phyloP scores from a whole-genome alignment of 2,113 vertebrate genomes.

The Colinus virginianus region DNA sequence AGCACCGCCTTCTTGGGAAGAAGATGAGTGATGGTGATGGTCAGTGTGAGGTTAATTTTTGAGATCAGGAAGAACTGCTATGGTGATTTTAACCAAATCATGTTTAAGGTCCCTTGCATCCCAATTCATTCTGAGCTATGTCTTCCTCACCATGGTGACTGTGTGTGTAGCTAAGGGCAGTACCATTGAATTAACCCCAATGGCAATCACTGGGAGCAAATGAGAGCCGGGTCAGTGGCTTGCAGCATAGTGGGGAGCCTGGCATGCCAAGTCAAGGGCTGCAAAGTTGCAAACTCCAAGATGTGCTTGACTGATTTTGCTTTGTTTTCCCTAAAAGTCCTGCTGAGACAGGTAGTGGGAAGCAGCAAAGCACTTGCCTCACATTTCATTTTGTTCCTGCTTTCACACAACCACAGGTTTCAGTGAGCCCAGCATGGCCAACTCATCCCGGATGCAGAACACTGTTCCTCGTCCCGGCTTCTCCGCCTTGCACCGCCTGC shows the following conservation, averaged over 20 bases:
- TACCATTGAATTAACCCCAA: too few relatives aligned
- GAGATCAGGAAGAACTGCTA: neutral
- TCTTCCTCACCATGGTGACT: rapidly evolving
- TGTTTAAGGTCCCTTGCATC: neutral
- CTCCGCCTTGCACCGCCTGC: conserved; percentile 49
- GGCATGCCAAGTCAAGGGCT: neutral
- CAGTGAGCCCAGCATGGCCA: conserved; percentile 80
- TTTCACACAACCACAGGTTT: conserved; percentile 49
- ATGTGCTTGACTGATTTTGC: neutral
- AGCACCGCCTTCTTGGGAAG: neutral
- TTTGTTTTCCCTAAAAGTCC: neutral
- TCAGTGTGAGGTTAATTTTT: neutral
- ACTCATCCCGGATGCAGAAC: conserved; percentile 42
- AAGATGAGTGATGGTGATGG: neutral
- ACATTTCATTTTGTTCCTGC: neutral
- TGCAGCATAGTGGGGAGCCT: neutral
- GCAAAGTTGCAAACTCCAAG: rapidly evolving
- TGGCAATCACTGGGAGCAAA: rapidly evolving
- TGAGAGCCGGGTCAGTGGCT: neutral
- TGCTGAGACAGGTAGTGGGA: neutral
- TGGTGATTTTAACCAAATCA: neutral
- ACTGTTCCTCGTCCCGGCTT: conserved; percentile 37
- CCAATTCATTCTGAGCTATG: neutral
- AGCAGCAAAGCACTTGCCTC: neutral
- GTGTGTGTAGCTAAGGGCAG: neutral